A percentile compares a stretch with the other conserved stretches of the same genome.
These are phyloP conservation scores for Aurelia sp. DNA, from an alignment of 30 jellyfish, hydroid and myxozoan genomes.

Conservation along the genomic window DNA sequence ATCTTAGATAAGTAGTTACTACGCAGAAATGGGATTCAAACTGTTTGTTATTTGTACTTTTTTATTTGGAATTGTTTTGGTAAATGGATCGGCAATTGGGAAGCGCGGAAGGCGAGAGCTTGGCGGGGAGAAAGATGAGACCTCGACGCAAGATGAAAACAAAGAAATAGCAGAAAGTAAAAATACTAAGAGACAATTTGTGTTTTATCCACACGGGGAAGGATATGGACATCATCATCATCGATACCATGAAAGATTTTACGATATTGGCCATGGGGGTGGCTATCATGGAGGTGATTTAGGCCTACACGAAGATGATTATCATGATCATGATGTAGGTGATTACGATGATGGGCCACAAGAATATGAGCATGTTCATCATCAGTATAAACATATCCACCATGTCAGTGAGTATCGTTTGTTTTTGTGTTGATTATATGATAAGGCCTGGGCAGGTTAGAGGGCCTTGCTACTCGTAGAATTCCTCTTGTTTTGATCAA, in stretches of 20 bases:
- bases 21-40: conserved; percentile 19
- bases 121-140: conserved; percentile 6
- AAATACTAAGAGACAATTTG: conserved; percentile 86
- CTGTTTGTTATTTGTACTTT: background rate
- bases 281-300: conserved; percentile 4
- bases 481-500: too few species aligned
- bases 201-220: conserved; percentile 82
- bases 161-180: conserved; percentile 8
- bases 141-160: background rate
- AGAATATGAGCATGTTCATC: conserved; percentile 78
- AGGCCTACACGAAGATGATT: conserved; percentile 49
- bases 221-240: conserved; percentile 68
- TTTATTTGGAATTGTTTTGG: background rate
- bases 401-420: conserved; percentile 67
- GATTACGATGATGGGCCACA: conserved; percentile 58
- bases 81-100: conserved; percentile 31
- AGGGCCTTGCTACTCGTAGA: too few species aligned
- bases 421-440: too few species aligned
- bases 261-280: conserved; percentile 6
- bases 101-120: conserved; percentile 15
- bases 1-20: background rate
- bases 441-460: too few species aligned
- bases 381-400: conserved; percentile 85
- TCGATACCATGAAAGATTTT: conserved; percentile 29
- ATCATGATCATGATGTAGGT: conserved; percentile 42